Evolutionary conservation across 2,797 vertebrate species (phyloP).

Genomic region (Pipistrellus nathusii): DNA sequence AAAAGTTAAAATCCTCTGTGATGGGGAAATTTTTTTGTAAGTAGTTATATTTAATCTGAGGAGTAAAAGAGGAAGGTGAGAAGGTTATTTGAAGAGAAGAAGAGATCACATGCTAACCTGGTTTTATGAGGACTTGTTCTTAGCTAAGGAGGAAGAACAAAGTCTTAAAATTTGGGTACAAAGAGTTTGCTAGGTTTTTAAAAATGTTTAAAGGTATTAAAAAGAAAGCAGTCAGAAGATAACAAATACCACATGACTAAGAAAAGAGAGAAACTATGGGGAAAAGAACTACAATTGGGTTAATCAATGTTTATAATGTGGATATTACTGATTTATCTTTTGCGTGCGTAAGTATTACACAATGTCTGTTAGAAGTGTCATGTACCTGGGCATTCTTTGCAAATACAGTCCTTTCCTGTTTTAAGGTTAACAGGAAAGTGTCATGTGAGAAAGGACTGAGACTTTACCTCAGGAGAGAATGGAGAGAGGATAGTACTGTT

Average conservation of each 20-base stretch:
- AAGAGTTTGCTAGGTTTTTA: background rate
- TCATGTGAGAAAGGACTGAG: background rate
- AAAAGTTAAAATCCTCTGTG: background rate
- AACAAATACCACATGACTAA: background rate
- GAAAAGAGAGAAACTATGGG: background rate
- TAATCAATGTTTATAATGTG: background rate
- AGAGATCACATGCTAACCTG: background rate
- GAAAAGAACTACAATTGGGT: background rate
- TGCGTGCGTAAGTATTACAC: background rate
- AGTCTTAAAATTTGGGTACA: constrained; percentile 16
- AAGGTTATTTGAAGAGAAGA: background rate
- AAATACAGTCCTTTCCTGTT: background rate
- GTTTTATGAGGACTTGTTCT: background rate
- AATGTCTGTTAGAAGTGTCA: background rate
- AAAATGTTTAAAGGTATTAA: background rate
- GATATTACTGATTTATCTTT: background rate
- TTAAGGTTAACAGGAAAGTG: background rate
- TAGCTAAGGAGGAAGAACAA: background rate
- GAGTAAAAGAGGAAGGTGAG: background rate
- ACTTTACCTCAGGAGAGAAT: background rate
- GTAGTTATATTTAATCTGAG: background rate
- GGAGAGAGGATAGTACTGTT: background rate
- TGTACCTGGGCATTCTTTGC: background rate
- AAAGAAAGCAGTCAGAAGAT: background rate
- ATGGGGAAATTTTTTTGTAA: background rate